Base-by-base conservation (phyloP, 2,113 vertebrate genomes). In the Platanista minor region DNA sequence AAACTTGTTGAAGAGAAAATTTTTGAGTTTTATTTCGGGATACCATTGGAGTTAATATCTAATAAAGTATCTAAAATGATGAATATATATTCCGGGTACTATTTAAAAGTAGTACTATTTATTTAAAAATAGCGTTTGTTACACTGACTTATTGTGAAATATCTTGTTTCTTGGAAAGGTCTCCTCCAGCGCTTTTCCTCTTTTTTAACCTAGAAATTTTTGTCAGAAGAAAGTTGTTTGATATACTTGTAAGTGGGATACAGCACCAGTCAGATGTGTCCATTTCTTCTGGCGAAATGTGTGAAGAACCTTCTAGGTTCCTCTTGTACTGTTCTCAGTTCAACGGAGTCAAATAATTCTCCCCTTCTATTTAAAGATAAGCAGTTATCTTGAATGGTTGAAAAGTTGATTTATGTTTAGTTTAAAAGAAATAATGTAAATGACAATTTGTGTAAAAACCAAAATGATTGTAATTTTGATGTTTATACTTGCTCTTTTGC, bases 1-100 rank as follows among this genome's bases (percentile, higher is more conserved):
- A 83, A 83, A 72, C 61, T 84, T 71, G 12, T 87, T 87, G 43
- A 94, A 92, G 43, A 80, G 67, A 71, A 71, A 85, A 33, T 31
- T 74, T 78, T 57, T 23, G 46, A 74, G 95, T 91, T 92, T 90
- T 85, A 46, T 95, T 94, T 92, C 21, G 75, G 69, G 62, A 71
- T 62, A 39, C 52, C 36, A 49, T 82, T 94, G 64, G 64, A 82
- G 27, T 86, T 81, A 82, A 71, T 82, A 72, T 29, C 54, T 36
- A 94, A 43, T 77, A 81, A 93, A 81, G 36, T 49, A 74, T 62
- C 81, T 87, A 93, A 95, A 77, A 39, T 87, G 39, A n/a, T 88
- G 85, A 74, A 52, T 88, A 59, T 18, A 43, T 95, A 46, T 93
- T 87, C 29, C 25, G 33, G 31, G 62, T 41, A 62, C 21, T 72